Evolutionary conservation across 2,113 vertebrate species (phyloP).

Genomic region (Oostethus manadensis): DNA sequence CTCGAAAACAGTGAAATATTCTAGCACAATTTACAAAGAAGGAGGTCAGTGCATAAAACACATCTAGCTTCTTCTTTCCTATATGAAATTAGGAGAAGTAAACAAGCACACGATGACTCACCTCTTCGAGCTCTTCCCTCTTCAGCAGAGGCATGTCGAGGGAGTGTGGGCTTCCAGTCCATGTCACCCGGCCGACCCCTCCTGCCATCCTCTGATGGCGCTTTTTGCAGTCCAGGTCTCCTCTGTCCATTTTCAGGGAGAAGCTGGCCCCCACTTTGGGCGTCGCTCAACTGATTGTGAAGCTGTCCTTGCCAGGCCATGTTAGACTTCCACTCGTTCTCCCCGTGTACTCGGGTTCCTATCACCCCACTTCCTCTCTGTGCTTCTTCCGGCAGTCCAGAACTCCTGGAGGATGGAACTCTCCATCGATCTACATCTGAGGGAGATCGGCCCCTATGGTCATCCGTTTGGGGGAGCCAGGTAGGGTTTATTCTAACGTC

Average conservation of each 20-base stretch:
- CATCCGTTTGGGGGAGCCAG: slow-evolving; percentile 73
- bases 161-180: slow-evolving; percentile 73
- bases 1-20: slow-evolving; percentile 5
- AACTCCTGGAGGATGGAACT: slow-evolving; percentile 29
- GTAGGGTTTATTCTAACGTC: slow-evolving; percentile 69
- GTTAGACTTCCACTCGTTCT: slow-evolving; percentile 64
- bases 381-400: slow-evolving; percentile 51
- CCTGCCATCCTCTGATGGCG: slow-evolving; percentile 71
- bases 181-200: slow-evolving; percentile 67
- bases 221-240: slow-evolving; percentile 70
- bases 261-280: slow-evolving; percentile 53
- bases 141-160: slow-evolving; percentile 75
- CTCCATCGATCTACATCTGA: slow-evolving; percentile 55
- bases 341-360: slow-evolving; percentile 42
- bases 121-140: slow-evolving; percentile 75
- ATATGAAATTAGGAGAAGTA: neutral
- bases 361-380: slow-evolving; percentile 52
- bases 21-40: slow-evolving; percentile 4
- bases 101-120: slow-evolving; percentile 33
- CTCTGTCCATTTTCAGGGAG: slow-evolving; percentile 63
- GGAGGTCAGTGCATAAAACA: slow-evolving; percentile 26
- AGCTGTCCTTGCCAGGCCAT: slow-evolving; percentile 62
- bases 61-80: neutral
- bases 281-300: slow-evolving; percentile 51
- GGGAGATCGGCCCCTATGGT: slow-evolving; percentile 63